A percentile compares a stretch with the other conserved stretches of the same genome.
Evolutionary conservation across 2,888 invertebrate genomes (phyloP).

Genomic region (Xylophagus ater): DNA sequence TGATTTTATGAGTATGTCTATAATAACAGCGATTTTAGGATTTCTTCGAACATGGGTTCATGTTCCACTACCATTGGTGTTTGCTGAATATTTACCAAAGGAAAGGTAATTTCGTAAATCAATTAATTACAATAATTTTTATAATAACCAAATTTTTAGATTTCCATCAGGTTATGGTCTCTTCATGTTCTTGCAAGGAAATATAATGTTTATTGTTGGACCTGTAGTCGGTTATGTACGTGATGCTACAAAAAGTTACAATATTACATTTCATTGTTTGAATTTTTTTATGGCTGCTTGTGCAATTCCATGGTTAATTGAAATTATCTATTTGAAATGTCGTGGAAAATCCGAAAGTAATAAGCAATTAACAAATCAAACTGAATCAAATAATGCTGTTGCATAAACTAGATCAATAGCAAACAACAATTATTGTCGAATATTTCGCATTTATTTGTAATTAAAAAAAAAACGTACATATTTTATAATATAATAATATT

Average conservation of each 20-base stretch:
- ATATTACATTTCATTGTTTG: constrained; percentile 54
- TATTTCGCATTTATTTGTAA: too few relatives aligned
- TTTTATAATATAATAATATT: too few relatives aligned
- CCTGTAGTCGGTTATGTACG: constrained; percentile 55
- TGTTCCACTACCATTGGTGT: constrained; percentile 57
- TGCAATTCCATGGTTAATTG: constrained; percentile 56
- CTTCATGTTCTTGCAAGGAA: constrained; percentile 59
- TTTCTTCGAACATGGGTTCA: constrained; percentile 58
- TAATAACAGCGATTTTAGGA: constrained; percentile 51
- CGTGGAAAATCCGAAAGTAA: neutral
- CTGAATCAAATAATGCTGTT: neutral
- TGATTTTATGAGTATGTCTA: constrained; percentile 45
- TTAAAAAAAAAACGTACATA: too few relatives aligned
- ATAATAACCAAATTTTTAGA: constrained; percentile 25
- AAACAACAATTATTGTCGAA: too few relatives aligned
- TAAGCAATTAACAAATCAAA: neutral
- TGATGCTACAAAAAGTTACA: constrained; percentile 51
- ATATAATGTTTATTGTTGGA: constrained; percentile 54
- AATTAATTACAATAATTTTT: neutral
- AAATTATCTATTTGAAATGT: constrained; percentile 32
- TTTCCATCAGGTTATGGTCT: constrained; percentile 64
- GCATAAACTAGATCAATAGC: neutral
- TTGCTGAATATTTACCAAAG: constrained; percentile 54
- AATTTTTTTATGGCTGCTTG: constrained; percentile 54
- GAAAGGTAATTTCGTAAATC: constrained; percentile 36